phyloP scores from a whole-genome alignment of 1,140 invertebrate species.

The Drosophila murphyi region DNA sequence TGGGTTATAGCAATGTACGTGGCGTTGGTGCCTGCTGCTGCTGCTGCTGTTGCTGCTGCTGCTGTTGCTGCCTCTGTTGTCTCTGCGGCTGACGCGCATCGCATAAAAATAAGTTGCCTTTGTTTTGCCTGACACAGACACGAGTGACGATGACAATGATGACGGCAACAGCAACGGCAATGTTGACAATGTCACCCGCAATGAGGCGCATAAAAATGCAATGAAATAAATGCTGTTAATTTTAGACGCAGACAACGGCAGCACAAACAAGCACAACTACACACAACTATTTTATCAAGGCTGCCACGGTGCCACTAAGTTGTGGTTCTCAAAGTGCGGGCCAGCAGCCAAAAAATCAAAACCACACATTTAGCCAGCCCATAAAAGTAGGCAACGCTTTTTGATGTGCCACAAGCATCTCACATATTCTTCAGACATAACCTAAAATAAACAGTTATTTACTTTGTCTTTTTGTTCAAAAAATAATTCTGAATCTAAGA shows the following conservation, averaged over 20 bases:
- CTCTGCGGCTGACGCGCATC: constrained; percentile 70
- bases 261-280: constrained; percentile 1
- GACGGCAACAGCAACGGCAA: constrained; percentile 2
- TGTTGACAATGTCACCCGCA: constrained; percentile 37
- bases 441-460: too few species aligned
- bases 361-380: constrained; percentile 31
- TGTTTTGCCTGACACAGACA: constrained; percentile 50
- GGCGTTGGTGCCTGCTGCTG: not conserved
- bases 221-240: constrained; percentile 81
- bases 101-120: constrained; percentile 80
- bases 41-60: not conserved
- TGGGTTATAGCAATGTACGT: constrained; percentile 1
- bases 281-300: constrained; percentile 10
- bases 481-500: too few species aligned
- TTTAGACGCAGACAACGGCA: constrained; percentile 62
- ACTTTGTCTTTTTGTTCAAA: too few species aligned
- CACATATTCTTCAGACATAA: too few species aligned
- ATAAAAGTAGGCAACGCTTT: constrained; percentile 36
- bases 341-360: constrained; percentile 58
- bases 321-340: constrained; percentile 57
- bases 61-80: not conserved
- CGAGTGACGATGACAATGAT: constrained; percentile 12
- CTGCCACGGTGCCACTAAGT: constrained; percentile 29
- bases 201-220: constrained; percentile 60
- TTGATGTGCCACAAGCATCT: not conserved